These are phyloP conservation scores for Drosophila kanekoi DNA, from an alignment of 2,888 invertebrate species.

Conservation along the genomic window DNA sequence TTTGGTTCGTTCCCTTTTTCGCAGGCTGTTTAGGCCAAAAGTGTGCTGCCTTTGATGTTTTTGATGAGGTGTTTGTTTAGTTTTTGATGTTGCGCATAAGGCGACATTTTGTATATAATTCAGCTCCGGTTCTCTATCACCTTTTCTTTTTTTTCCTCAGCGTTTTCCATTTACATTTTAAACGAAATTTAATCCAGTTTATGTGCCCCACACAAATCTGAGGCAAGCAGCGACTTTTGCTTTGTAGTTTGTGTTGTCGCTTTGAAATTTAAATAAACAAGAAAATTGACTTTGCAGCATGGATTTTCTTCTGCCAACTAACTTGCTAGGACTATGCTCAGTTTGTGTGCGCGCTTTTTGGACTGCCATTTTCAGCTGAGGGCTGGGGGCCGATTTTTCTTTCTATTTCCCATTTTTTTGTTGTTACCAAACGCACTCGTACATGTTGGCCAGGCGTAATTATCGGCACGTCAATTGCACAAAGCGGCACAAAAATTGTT, in stretches of 20 bases:
- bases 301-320: conserved; percentile 37
- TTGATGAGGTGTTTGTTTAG: conserved; percentile 82
- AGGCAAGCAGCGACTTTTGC: conserved; percentile 29
- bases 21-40: conserved; percentile 36
- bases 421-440: conserved; percentile 24
- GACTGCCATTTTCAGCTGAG: conserved; percentile 8
- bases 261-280: conserved; percentile 80
- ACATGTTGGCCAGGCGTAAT: conserved; percentile 76
- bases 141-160: conserved; percentile 32
- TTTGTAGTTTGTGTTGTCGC: conserved; percentile 48
- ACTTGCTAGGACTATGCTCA: conserved; percentile 1
- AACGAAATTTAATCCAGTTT: conserved; percentile 82
- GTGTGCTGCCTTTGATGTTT: conserved; percentile 75
- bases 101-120: conserved; percentile 57
- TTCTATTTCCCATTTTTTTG: neutral
- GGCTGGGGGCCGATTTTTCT: conserved; percentile 1
- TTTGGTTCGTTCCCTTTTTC: conserved; percentile 6
- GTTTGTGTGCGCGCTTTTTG: conserved; percentile 8
- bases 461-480: conserved; percentile 84
- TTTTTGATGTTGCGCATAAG: conserved; percentile 73
- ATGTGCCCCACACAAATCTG: conserved; percentile 25
- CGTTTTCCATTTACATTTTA: conserved; percentile 80
- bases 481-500: conserved; percentile 80
- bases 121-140: conserved; percentile 45
- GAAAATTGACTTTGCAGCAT: conserved; percentile 75